Evolutionary conservation across 2,888 invertebrate species (phyloP), one percentile per base, ranked within the genome.

Genomic region (Alsophila aescularia): DNA sequence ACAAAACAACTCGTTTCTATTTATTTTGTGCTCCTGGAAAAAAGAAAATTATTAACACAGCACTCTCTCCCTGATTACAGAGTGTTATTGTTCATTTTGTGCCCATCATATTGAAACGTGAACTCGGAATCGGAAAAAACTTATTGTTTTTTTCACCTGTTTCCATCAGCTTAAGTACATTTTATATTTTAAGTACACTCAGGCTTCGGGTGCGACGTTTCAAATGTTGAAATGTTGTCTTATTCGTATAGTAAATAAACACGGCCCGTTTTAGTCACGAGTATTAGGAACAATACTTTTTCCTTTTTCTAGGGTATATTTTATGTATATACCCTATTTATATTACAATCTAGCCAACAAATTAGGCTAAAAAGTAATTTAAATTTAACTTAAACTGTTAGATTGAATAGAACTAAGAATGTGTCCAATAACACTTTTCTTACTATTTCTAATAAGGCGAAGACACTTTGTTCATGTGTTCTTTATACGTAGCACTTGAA

Each of bases 131-230:
- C 37, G 12, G 14, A 36, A 39, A 39, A 39, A 45, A 7, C 27
- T 37, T 43, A 48, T 52, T 57, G 45, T 43, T 44, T 35, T 51
- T 57, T 49, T 7, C 37, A 40, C 36, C 31, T 35, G 29, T 43
- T 52, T 49, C 48, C 47, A 57, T 57, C 47, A 34, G 32, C 24
- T 18, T 50, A 44, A 54, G 54, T 36, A 50, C 12, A 21, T 54
- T 44, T 51, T 37, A 16, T 56, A 34, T 43, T 53, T 48, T 24
- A 47, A 41, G 15, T 44, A 18, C 12, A 21, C 36, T 50, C n/a
- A 15, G 18, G 37, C 31, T 31, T 31, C 49, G 39, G 37, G 36
- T n/a, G n/a, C 31, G 12, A 12, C 5, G 51, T 42, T 36, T 37
- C 13, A 7, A 12, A 37, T 37, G 29, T 40, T 44, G 32, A 35